Conservation (phyloP, 2,113 vertebrate genomes). For the Chloebia gouldiae region DNA sequence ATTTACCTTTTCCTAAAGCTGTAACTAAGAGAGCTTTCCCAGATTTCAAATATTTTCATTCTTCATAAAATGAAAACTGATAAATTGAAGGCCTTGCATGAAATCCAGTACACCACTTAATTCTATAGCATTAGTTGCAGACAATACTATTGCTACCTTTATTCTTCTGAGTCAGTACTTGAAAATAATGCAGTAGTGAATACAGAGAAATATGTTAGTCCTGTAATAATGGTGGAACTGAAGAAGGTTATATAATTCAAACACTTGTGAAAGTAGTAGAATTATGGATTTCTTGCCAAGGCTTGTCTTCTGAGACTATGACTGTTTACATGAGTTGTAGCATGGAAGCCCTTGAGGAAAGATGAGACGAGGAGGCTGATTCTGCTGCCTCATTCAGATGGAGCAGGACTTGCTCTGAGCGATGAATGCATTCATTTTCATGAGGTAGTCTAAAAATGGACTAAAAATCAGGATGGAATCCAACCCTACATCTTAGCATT, state of each 20-base stretch:
- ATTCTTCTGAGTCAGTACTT: not conserved
- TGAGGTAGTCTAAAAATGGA: not conserved
- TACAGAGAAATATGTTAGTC: not conserved
- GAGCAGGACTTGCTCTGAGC: constrained; percentile 6
- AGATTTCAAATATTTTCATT: not conserved
- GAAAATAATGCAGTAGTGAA: not conserved
- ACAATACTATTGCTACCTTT: not conserved
- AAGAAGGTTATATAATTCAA: not conserved
- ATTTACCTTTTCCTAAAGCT: not conserved
- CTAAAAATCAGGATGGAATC: not conserved
- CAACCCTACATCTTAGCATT: not conserved
- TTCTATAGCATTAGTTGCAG: not conserved
- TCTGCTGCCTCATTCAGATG: not conserved
- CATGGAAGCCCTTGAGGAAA: not conserved
- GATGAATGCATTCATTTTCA: not conserved
- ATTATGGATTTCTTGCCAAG: constrained; percentile 32
- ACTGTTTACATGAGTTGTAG: constrained; percentile 33
- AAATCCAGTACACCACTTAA: not conserved
- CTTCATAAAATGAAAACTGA: not conserved
- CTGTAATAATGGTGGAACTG: not conserved
- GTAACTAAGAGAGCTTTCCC: not conserved
- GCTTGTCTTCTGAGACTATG: constrained; percentile 21
- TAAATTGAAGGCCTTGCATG: not conserved
- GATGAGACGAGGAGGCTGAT: not conserved
- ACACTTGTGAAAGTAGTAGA: constrained; percentile 19